phyloP scores from a whole-genome alignment of 2,888 invertebrate species.

The Chorisops tibialis region DNA sequence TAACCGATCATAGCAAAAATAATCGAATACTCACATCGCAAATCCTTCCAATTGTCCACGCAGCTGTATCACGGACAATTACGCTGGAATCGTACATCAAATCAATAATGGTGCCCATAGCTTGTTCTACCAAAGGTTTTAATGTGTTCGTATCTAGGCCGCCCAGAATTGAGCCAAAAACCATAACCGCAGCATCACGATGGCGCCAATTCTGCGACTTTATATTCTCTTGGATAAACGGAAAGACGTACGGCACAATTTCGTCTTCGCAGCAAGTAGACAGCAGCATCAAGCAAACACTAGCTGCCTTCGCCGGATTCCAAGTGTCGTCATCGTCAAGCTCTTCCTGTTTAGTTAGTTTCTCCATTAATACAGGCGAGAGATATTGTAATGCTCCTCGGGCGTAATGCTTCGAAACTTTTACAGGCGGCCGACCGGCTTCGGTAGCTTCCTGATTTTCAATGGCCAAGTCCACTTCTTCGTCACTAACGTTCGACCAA shows the following conservation, averaged over 20 bases:
- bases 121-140: slow-evolving; percentile 92
- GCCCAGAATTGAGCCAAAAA: slow-evolving; percentile 91
- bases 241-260: slow-evolving; percentile 91
- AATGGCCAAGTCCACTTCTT: slow-evolving; percentile 93
- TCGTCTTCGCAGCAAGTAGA: slow-evolving; percentile 97
- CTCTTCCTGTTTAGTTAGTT: slow-evolving; percentile 94
- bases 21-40: slow-evolving; percentile 66
- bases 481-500: slow-evolving; percentile 99
- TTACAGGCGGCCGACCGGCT: slow-evolving; percentile 85
- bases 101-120: slow-evolving; percentile 92
- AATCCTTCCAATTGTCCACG: slow-evolving; percentile 97
- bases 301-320: slow-evolving; percentile 99
- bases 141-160: slow-evolving; percentile 84
- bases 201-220: slow-evolving; percentile 88
- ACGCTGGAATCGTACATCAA: slow-evolving; percentile 93
- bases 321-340: slow-evolving; percentile 98
- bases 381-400: slow-evolving; percentile 94
- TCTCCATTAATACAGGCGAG: slow-evolving; percentile 89
- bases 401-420: slow-evolving; percentile 95
- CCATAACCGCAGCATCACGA: slow-evolving; percentile 97
- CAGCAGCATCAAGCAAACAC: slow-evolving; percentile 96
- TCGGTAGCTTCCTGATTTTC: slow-evolving; percentile 94
- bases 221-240: slow-evolving; percentile 94
- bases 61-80: slow-evolving; percentile 93
- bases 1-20: not conserved